Conservation (phyloP, 2,113 vertebrate species). For the Periophthalmus modestus region DNA sequence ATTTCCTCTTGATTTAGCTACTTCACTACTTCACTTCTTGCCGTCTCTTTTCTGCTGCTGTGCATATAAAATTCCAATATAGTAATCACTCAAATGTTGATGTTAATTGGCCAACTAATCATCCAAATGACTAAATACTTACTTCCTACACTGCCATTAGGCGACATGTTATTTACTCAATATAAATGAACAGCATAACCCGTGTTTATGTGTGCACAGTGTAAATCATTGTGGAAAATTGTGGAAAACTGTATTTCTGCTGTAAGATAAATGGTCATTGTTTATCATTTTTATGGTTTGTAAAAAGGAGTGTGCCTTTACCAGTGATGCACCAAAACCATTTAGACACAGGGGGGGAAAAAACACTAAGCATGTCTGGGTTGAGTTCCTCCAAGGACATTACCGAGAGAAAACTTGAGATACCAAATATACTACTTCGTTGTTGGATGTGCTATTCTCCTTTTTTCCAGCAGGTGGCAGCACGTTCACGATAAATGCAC, state of each 20-base stretch:
- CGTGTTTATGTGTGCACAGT: not conserved
- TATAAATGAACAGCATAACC: not conserved
- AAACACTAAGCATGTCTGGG: slow-evolving; percentile 36
- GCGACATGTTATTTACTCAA: not conserved
- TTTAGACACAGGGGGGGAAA: not conserved
- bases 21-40: too few relatives aligned
- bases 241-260: not conserved
- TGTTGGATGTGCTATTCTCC: slow-evolving; percentile 5
- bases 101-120: too few relatives aligned
- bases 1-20: too few relatives aligned
- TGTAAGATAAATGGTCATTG: not conserved
- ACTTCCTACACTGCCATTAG: too few relatives aligned
- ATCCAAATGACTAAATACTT: too few relatives aligned
- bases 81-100: too few relatives aligned
- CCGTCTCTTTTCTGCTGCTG: too few relatives aligned
- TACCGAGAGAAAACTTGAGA: slow-evolving; percentile 19
- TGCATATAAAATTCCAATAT: too few relatives aligned
- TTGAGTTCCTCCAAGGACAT: slow-evolving; percentile 54
- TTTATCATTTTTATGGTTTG: not conserved
- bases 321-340: not conserved
- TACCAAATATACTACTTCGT: not conserved
- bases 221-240: not conserved
- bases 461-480: slow-evolving; percentile 59
- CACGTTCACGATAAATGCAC: slow-evolving; percentile 28
- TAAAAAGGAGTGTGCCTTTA: not conserved